Evolutionary conservation across 2,888 invertebrate genomes (phyloP).

Genomic region (Synanthedon formicaeformis): DNA sequence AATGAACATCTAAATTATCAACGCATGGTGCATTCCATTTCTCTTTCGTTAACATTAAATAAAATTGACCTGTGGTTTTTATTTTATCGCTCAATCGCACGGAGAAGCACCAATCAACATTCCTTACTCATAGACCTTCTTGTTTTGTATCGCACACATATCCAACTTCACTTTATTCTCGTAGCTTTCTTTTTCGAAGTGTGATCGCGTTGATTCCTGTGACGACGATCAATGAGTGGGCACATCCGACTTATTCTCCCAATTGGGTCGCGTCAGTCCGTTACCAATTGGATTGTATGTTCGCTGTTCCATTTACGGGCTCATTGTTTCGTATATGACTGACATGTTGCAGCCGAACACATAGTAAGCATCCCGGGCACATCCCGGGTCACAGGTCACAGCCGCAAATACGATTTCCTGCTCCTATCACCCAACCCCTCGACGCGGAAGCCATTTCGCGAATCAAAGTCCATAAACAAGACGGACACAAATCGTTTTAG

Average conservation of each 20-base stretch:
- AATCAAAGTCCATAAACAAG: constrained; percentile 9
- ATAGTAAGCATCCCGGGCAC: constrained; percentile 6
- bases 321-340: constrained; percentile 36
- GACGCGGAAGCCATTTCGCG: constrained; percentile 12
- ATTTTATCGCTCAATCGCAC: constrained; percentile 34
- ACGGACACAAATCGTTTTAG: constrained; percentile 18
- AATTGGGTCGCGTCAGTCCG: constrained; percentile 29
- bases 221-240: constrained; percentile 22
- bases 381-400: constrained; percentile 15
- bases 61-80: constrained; percentile 47
- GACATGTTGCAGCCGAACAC: constrained; percentile 24
- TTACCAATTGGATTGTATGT: constrained; percentile 24
- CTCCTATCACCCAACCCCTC: constrained; percentile 21
- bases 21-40: constrained; percentile 61
- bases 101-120: constrained; percentile 34
- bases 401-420: constrained; percentile 40
- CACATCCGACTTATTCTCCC: constrained; percentile 39
- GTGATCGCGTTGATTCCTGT: constrained; percentile 9
- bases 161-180: too few relatives aligned
- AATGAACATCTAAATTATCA: constrained; percentile 68
- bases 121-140: constrained; percentile 5
- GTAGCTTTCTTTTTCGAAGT: too few relatives aligned
- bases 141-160: too few relatives aligned
- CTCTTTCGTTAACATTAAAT: constrained; percentile 57
- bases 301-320: constrained; percentile 43